Evolutionary conservation across 2,797 vertebrate species (phyloP), one percentile per base, ranked within the genome.

Genomic region (Onychomys arenicola): DNA sequence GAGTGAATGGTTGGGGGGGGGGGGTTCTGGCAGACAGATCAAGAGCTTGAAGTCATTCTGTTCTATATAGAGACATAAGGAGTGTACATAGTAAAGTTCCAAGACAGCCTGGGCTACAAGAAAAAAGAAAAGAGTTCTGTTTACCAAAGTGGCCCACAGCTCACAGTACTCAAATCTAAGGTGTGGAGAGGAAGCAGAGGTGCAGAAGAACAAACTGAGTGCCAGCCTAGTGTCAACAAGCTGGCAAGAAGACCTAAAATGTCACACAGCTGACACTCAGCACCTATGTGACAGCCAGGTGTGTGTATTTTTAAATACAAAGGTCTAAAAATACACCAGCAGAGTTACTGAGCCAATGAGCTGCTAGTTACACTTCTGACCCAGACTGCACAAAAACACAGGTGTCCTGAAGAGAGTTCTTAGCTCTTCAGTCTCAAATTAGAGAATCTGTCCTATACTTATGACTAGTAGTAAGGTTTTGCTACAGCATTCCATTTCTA

Each of bases 251-350:
- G 32, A 34, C 43, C 63, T 52, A 59, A 87, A 73, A 52, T n/a
- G 25, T 49, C 90, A 85, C 61, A 93, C 34, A 52, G 57, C 0
- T 67, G 65, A 92, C 49, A 85, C 93, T 77, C 32, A 91, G 82
- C 61, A 86, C 23, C 63, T 55, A 69, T 32, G 43, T 23, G 49
- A 93, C 67, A 86, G 67, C n/a, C 40, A 91, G 75, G 84, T 80
- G 40, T 55, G 77, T 61, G 77, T 29, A n/a, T 57, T 91, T 43
- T 91, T 84, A 95, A 89, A 71, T 81, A 40, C 95, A 95, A 83
- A 95, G 25, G 34, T 93, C 86, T 93, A 77, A 95, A 85, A 75
- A 75, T 69, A 57, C 10, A 89, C 77, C 49, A 69, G 27, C 55
- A 63, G n/a, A n/a, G 46, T 92, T 67, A 84, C 52, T 80, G 84